phyloP scores from a whole-genome alignment of 1,140 invertebrate species.

The Zaprionus camerounensis region DNA sequence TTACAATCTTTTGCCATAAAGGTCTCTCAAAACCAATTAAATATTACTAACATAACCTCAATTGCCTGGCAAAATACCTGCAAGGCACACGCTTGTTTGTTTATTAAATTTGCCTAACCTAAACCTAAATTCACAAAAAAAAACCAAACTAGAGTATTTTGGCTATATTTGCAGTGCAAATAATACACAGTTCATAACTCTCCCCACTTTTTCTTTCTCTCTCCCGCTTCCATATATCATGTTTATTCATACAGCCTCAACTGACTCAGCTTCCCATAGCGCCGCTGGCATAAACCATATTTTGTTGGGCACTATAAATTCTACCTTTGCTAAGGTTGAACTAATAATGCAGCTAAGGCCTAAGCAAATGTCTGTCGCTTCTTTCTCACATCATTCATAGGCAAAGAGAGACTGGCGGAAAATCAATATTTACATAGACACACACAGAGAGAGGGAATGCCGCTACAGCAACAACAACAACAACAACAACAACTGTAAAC shows the following conservation, averaged over 20 bases:
- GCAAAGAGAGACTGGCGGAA: slow-evolving; percentile 38
- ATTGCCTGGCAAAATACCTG: not conserved
- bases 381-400: slow-evolving; percentile 19
- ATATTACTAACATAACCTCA: too few relatives aligned
- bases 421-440: slow-evolving; percentile 78
- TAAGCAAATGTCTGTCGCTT: slow-evolving; percentile 62
- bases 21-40: too few relatives aligned
- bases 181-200: not conserved
- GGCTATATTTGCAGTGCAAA: not conserved
- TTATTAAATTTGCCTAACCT: not conserved
- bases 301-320: not conserved
- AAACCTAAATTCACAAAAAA: not conserved
- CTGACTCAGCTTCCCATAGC: not conserved
- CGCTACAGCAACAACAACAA: slow-evolving; percentile 46
- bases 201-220: not conserved
- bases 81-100: too few relatives aligned
- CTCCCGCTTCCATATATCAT: not conserved
- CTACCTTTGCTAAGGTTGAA: slow-evolving; percentile 16
- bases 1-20: too few relatives aligned
- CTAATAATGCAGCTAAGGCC: slow-evolving; percentile 35
- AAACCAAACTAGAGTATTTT: not conserved
- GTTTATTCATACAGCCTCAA: not conserved
- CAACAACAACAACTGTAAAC: slow-evolving; percentile 55
- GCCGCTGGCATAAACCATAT: not conserved
- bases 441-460: slow-evolving; percentile 49